A percentile compares a stretch with the other conserved stretches of the same genome.
phyloP scores from a whole-genome alignment of 2,888 invertebrate genomes.

The Drosophila greeni region DNA sequence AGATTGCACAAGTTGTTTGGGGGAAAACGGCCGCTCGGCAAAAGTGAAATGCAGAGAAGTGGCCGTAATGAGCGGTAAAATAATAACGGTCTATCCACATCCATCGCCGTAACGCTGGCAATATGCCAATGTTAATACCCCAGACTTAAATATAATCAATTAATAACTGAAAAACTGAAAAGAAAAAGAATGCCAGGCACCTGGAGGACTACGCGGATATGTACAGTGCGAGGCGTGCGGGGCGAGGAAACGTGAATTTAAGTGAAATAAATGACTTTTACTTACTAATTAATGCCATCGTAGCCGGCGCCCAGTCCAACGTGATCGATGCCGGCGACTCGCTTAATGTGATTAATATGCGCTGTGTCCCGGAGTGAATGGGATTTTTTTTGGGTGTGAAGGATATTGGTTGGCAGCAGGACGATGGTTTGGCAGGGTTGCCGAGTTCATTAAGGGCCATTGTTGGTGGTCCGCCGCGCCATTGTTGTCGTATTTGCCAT shows the following conservation, averaged over 20 bases:
- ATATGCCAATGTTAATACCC: conserved; percentile 68
- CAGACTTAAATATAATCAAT: conserved; percentile 73
- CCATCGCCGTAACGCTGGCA: conserved; percentile 45
- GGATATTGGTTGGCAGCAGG: conserved; percentile 50
- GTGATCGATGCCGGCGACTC: conserved; percentile 91
- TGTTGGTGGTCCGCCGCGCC: conserved; percentile 19
- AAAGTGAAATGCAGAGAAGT: conserved; percentile 7
- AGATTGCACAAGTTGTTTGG: conserved; percentile 5
- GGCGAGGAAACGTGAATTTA: conserved; percentile 67
- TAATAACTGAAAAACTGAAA: conserved; percentile 66
- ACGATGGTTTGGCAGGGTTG: conserved; percentile 34
- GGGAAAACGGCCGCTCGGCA: background rate
- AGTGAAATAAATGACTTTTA: conserved; percentile 78
- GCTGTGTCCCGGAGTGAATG: conserved; percentile 80
- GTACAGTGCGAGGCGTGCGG: conserved; percentile 34
- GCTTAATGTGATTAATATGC: conserved; percentile 93
- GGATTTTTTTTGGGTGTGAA: conserved; percentile 14
- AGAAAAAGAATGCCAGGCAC: conserved; percentile 32
- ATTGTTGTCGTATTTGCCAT: conserved; percentile 39
- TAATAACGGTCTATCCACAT: conserved; percentile 44
- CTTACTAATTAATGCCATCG: conserved; percentile 95
- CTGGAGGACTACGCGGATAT: conserved; percentile 46
- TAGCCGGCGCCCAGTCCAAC: conserved; percentile 93
- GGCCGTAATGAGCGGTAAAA: conserved; percentile 55
- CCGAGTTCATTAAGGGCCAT: conserved; percentile 49